Evolutionary conservation across 2,888 invertebrate genomes (phyloP).

Genomic region (Drosophila kokeensis): DNA sequence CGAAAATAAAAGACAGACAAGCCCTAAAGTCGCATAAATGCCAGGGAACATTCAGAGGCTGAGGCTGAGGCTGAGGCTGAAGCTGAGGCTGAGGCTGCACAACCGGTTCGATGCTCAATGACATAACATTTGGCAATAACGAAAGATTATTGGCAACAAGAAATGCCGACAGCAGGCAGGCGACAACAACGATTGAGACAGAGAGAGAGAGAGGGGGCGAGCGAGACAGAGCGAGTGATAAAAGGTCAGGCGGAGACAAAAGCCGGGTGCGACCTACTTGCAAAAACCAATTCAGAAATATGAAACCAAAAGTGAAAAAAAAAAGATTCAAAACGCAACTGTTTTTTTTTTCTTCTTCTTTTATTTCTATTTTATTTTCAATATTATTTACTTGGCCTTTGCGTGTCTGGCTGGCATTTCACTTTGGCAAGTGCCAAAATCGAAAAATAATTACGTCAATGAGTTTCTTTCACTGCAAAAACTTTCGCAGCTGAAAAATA

Average conservation of each 20-base stretch:
- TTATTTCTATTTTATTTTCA: conserved; percentile 16
- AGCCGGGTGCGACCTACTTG: conserved; percentile 60
- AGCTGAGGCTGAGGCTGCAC: conserved; percentile 27
- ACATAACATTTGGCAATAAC: conserved; percentile 72
- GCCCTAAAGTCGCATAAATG: conserved; percentile 59
- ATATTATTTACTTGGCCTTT: conserved; percentile 57
- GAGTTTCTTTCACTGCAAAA: conserved; percentile 48
- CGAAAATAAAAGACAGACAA: conserved; percentile 40
- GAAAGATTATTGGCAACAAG: conserved; percentile 69
- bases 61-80: not conserved
- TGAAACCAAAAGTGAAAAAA: conserved; percentile 27
- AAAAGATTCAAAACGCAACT: conserved; percentile 13
- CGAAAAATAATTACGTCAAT: conserved; percentile 44
- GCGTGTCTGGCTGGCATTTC: conserved; percentile 66
- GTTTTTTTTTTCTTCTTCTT: conserved; percentile 17
- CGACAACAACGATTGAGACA: conserved; percentile 1
- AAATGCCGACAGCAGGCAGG: conserved; percentile 16
- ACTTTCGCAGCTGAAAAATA: conserved; percentile 71
- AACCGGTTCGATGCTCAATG: conserved; percentile 72
- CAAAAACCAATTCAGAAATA: conserved; percentile 25
- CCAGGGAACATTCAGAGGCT: conserved; percentile 57
- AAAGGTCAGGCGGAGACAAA: conserved; percentile 56
- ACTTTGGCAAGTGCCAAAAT: conserved; percentile 56
- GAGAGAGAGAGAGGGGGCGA: not conserved
- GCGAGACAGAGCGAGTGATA: conserved; percentile 18